Evolutionary conservation across 1,140 invertebrate species (phyloP).

Genomic region (Sitophilus oryzae): DNA sequence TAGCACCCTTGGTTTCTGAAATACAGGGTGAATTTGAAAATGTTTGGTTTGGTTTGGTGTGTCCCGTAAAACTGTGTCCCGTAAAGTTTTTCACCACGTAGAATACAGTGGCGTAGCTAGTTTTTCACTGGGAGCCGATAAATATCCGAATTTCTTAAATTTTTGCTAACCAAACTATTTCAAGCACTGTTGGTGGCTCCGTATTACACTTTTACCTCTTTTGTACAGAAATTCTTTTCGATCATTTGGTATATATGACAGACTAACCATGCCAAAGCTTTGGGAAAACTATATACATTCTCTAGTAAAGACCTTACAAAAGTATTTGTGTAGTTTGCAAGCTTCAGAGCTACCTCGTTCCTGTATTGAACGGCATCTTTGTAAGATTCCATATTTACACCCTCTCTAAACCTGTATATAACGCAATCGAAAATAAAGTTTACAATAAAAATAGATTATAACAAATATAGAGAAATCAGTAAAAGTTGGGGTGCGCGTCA

Average conservation of each 20-base stretch:
- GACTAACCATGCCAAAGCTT: slow-evolving; percentile 70
- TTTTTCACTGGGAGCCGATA: too few species aligned
- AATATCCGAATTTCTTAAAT: too few species aligned
- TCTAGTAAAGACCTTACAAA: slow-evolving; percentile 82
- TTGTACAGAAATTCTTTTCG: slow-evolving; percentile 54
- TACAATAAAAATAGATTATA: too few species aligned
- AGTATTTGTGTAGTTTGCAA: slow-evolving; percentile 71
- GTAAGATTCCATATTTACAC: slow-evolving; percentile 27
- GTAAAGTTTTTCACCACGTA: too few species aligned
- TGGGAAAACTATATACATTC: slow-evolving; percentile 89
- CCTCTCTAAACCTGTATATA: slow-evolving; percentile 30
- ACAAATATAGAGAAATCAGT: too few species aligned
- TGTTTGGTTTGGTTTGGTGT: too few species aligned
- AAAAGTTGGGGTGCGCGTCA: too few species aligned
- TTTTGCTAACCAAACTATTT: too few species aligned
- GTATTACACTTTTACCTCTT: slow-evolving; percentile 49
- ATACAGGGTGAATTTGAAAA: too few species aligned
- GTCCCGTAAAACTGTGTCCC: too few species aligned
- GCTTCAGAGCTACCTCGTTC: slow-evolving; percentile 69
- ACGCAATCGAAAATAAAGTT: neutral
- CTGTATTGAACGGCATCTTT: slow-evolving; percentile 53
- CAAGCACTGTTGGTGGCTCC: neutral
- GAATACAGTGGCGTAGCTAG: too few species aligned
- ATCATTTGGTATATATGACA: slow-evolving; percentile 69
- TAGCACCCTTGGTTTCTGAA: too few species aligned